These are phyloP conservation scores for Cirrhinus molitorella DNA, from an alignment of 2,797 vertebrate genomes.

Conservation along the genomic window DNA sequence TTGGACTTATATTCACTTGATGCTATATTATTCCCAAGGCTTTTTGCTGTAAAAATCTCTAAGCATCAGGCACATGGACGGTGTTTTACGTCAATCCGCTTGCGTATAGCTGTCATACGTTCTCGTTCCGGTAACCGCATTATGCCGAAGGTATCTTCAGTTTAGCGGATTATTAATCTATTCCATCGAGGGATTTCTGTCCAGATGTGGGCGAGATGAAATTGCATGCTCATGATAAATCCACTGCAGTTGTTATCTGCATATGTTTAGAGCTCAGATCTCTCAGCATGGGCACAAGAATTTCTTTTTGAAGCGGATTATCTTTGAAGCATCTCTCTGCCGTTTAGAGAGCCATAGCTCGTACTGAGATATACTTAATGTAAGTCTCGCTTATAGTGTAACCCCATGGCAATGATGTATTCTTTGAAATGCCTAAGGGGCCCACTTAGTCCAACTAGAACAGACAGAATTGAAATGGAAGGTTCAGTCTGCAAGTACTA, in stretches of 20 bases:
- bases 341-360: conserved; percentile 35
- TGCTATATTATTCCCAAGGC: neutral
- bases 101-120: neutral
- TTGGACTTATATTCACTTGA: conserved; percentile 1
- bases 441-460: conserved; percentile 14
- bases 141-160: conserved; percentile 25
- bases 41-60: neutral
- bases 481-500: neutral
- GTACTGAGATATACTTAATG: conserved; percentile 28
- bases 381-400: conserved; percentile 32
- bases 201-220: conserved; percentile 52
- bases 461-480: conserved; percentile 29
- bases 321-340: conserved; percentile 48
- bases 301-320: conserved; percentile 51
- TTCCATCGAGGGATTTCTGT: conserved; percentile 45
- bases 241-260: conserved; percentile 51
- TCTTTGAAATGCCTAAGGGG: conserved; percentile 30
- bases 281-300: conserved; percentile 28
- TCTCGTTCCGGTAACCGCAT: no score
- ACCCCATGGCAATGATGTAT: conserved; percentile 18
- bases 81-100: neutral
- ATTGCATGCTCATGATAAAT: conserved; percentile 54
- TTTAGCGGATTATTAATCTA: conserved; percentile 50
- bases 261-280: conserved; percentile 46
- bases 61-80: neutral